These are phyloP conservation scores for Thelaira solivaga DNA, from an alignment of 2,888 invertebrate species.

Conservation along the genomic window DNA sequence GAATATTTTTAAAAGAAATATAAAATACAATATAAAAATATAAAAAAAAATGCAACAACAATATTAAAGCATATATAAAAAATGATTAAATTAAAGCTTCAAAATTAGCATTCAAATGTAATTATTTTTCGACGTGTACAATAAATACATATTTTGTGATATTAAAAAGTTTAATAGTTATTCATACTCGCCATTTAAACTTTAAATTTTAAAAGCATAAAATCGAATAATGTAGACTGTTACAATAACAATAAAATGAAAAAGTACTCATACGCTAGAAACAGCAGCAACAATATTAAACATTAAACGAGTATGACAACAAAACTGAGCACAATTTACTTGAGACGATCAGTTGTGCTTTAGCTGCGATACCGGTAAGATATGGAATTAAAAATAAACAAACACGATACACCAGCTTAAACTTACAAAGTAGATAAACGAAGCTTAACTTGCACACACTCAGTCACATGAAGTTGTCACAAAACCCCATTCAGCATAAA, in stretches of 20 bases:
- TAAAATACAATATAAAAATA: no score
- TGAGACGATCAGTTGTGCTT: conserved; percentile 70
- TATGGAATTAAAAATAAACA: conserved; percentile 19
- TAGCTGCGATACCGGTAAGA: conserved; percentile 70
- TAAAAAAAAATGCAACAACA: no score
- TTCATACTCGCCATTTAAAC: conserved; percentile 27
- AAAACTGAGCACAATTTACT: conserved; percentile 60
- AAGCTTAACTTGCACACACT: background rate
- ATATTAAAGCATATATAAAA: no score
- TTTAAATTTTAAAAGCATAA: background rate
- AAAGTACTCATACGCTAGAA: background rate
- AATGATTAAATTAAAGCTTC: no score
- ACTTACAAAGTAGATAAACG: background rate
- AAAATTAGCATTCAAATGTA: no score
- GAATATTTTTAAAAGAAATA: no score
- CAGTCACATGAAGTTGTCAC: conserved; percentile 15
- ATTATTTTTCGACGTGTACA: background rate
- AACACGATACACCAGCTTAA: background rate
- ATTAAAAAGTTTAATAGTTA: conserved; percentile 29
- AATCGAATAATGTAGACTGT: conserved; percentile 14
- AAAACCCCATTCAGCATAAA: conserved; percentile 5
- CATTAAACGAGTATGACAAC: conserved; percentile 56
- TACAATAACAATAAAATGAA: background rate
- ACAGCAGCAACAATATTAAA: conserved; percentile 6
- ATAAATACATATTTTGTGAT: conserved; percentile 22